Percentiles rank a stretch among this genome's conserved stretches.
Conservation (phyloP, 2,113 vertebrate species). For the Centrocercus urophasianus region DNA sequence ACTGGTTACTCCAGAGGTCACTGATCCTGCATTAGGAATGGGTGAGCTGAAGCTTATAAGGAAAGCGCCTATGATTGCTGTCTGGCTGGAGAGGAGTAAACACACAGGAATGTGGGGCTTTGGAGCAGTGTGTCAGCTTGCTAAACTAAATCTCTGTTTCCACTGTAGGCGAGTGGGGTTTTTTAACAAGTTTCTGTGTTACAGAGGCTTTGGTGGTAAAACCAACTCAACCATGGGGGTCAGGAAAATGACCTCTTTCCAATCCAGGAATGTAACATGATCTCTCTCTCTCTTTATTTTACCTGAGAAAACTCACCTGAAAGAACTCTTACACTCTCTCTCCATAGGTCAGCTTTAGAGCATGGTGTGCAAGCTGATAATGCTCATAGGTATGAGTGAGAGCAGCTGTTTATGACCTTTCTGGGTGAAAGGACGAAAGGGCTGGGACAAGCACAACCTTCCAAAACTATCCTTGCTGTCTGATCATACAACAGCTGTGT, state of each 20-base stretch:
- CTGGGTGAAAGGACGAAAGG: not conserved
- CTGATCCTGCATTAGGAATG: slow-evolving; percentile 27
- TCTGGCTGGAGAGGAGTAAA: not conserved
- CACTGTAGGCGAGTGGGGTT: not conserved
- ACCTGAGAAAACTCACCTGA: not conserved
- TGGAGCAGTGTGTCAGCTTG: not conserved
- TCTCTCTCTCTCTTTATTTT: not conserved
- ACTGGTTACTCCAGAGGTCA: not conserved
- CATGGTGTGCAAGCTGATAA: accelerated
- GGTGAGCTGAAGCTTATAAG: slow-evolving; percentile 13
- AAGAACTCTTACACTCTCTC: not conserved
- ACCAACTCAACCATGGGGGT: not conserved
- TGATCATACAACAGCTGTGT: not conserved
- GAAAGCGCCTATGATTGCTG: not conserved
- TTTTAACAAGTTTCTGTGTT: not conserved
- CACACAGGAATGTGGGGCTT: not conserved
- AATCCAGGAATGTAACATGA: not conserved
- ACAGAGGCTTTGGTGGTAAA: not conserved
- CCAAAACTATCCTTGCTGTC: not conserved
- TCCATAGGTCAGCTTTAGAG: not conserved
- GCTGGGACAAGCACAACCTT: not conserved
- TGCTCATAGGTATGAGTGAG: not conserved
- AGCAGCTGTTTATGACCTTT: slow-evolving; percentile 14
- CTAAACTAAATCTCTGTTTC: slow-evolving; percentile 25
- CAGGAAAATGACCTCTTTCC: slow-evolving; percentile 25